Evolutionary conservation across 2,797 vertebrate species (phyloP), one percentile per base, ranked within the genome.

Genomic region (Anas bernieri): DNA sequence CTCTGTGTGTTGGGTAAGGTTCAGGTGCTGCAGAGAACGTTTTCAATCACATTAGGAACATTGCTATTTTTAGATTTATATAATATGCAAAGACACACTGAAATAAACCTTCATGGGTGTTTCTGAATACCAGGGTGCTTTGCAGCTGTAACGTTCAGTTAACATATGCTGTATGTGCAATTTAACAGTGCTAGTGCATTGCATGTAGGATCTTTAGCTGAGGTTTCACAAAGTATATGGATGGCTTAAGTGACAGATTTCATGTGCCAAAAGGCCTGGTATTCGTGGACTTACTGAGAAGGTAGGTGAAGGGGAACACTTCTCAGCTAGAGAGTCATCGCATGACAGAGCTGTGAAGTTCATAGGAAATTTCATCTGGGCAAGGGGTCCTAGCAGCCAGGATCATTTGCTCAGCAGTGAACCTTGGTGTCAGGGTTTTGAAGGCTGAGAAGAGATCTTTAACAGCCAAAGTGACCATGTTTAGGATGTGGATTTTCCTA

Each of bases 131-230:
- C 18, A 13, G 17, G 2, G 25, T 87, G 23, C 61, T 89, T 83
- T 91, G 55, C 33, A 69, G 21, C 11, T 4, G 64, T 45, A 25
- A 28, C 16, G 5, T 41, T 83, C 10, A 7, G 25, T 72, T 91
- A 45, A 61, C 15, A 3, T 31, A 33, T 26, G 22, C 52, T 11
- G 0, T 61, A 30, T 14, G 17, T 75, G 48, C 62, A 77, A 10
- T 87, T 77, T 69, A 74, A 17, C 25, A 50, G 37, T 43, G 33
- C 26, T 31, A 20, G 23, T 48, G 46, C 15, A 1, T 22, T 28
- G 22, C n/a, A 73, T 0, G 0, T 6, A 28, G n/a, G 23, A 74
- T 28, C 0, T 0, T 48, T 33, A n/a, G 25, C 76, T 81, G 59
- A 50, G 18, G 52, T 85, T 80, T 80, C 67, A 35, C 15, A 6